Evolutionary conservation across 2,797 vertebrate species (phyloP), one percentile per base, ranked within the genome.

Genomic region (Amblyraja radiata): DNA sequence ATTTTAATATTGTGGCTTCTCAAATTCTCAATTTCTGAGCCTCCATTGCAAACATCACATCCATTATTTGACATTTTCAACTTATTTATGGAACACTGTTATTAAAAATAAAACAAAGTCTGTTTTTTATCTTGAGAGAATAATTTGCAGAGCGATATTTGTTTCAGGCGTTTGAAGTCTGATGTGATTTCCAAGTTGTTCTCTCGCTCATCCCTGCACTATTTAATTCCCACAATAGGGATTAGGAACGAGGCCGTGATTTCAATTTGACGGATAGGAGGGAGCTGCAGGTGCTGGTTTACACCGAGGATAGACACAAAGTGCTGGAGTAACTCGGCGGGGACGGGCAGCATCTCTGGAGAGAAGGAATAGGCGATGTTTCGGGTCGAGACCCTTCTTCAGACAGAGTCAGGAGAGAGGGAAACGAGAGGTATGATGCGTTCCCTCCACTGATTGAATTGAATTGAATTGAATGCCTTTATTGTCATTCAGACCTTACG

Each of bases 1-100:
- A 74, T 73, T 91, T 71, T 91, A 91, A 91, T 91, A 91, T 91
- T 91, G 65, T 54, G 68, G 36, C 90, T 91, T 11, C 90, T 91
- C 36, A 74, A 54, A 73, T 71, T 68, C 84, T 88, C 84, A 65
- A 88, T 88, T 88, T 68, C 36, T 68, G 68, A 88, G 71, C 90
- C 39, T 46, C 68, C 74, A 46, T 54, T 74, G 90, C 18, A 46
- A 91, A 91, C 36, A 88, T 68, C 61, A 54, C 9, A 54, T 91
- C 25, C 68, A 91, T 74, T 91, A 74, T 91, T 74, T 91, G 21
- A 73, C 68, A 91, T 91, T 74, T 90, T 91, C 90, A 91, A 74
- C 90, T 65, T 54, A 91, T 91, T 54, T 91, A 74, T 74, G 68
- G 90, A 73, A 74, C 74, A 73, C 21, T 23, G 23, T 73, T 91